Percentiles rank a stretch among this genome's conserved stretches.
Conservation (phyloP, 2,113 vertebrate genomes). For the Saccopteryx bilineata region DNA sequence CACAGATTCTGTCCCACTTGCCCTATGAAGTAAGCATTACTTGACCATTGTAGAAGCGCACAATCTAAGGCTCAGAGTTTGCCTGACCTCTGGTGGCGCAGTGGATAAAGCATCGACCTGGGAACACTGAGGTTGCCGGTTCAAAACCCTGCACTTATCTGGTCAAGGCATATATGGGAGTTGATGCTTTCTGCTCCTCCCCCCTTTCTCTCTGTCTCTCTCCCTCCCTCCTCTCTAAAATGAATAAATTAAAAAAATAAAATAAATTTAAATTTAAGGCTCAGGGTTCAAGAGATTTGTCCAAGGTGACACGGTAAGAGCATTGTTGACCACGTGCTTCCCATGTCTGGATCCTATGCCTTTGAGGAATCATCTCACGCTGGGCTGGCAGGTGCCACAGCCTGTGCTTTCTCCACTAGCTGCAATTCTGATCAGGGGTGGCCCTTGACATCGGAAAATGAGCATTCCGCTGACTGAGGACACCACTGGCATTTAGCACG, state of each 20-base stretch:
- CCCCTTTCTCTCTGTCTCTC: no score
- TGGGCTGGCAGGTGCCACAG: neutral
- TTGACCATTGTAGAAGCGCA: neutral
- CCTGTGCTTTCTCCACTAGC: neutral
- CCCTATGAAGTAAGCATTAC: neutral
- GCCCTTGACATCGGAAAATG: neutral
- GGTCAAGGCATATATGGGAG: no score
- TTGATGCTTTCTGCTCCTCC: no score
- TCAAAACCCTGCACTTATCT: no score
- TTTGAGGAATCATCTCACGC: neutral
- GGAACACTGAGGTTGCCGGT: no score
- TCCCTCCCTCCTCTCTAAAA: no score
- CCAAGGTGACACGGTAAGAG: neutral
- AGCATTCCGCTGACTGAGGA: neutral
- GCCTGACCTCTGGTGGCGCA: no score
- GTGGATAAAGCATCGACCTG: no score
- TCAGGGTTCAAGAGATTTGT: neutral
- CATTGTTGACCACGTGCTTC: neutral
- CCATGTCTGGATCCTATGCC: neutral
- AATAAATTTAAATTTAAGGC: no score
- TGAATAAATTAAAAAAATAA: no score
- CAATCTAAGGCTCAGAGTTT: neutral
- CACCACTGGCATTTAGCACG: neutral
- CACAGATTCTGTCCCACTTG: neutral
- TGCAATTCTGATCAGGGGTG: neutral